Base-by-base conservation (phyloP, 2,797 vertebrate genomes). In the Acanthis flammea region DNA sequence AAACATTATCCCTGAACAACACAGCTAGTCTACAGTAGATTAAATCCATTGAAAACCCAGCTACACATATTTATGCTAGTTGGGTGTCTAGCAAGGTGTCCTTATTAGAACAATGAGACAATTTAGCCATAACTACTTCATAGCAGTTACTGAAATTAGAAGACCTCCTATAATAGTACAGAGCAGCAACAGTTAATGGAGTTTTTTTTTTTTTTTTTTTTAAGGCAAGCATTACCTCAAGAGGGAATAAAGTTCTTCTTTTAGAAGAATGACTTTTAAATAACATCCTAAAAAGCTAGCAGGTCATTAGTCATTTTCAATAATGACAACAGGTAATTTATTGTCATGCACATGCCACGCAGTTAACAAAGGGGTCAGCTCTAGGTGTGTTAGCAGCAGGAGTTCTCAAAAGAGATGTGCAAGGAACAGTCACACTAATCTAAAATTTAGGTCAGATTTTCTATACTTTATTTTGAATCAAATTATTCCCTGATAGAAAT, bases 191-290 rank as follows among this genome's bases (percentile, higher is more conserved):
- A 78, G 81, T 94, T 88, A 95, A 92, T 66, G 10, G 37, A 81
- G 83, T 78, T 91, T 28, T 90, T 53, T 50, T 39, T 18, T 2
- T 18, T 2, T 7, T 54, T 68, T 18, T 2, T 7, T 54, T 68
- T 47, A 47, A 24, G 55, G 75, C 76, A 37, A 68, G 28, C 44
- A 75, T 31, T 95, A 90, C 76, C 94, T 88, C 62, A 62, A 86
- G 86, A 65, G 78, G 95, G 93, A 97, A 96, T 95, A 95, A 74
- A 97, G 94, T 87, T 95, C 91, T 97, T 96, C 96, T 93, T 88
- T 73, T 61, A 97, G 97, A 97, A 96, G 97, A 98, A 98, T 96
- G 28, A 76, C 94, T 97, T 98, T 98, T 97, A 97, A 98, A 98
- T 97, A 97, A 96, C 39, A 70, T 95, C 94, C 95, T 97, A 97